Conservation (phyloP, 2,113 vertebrate species). For the Hyaena hyaena region DNA sequence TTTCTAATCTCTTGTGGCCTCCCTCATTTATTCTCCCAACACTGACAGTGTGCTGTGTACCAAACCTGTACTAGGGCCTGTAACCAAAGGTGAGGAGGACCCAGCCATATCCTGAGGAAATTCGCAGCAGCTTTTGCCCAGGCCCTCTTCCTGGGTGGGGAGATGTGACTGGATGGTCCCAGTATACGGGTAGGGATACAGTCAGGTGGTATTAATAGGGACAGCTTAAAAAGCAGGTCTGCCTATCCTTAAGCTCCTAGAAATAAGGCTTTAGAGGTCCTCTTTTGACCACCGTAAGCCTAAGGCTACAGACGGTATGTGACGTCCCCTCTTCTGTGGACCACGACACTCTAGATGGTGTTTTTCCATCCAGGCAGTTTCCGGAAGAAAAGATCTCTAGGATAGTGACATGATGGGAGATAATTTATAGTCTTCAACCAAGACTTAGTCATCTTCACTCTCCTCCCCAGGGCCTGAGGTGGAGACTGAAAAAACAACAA, state of each 20-base stretch:
- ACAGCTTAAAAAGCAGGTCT: neutral
- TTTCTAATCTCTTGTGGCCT: neutral
- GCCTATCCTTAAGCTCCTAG: neutral
- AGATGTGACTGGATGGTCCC: neutral
- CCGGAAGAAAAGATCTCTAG: neutral
- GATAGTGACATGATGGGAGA: neutral
- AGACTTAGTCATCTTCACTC: neutral
- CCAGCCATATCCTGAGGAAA: neutral
- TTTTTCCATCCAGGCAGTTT: neutral
- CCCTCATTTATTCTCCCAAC: neutral
- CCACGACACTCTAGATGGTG: neutral
- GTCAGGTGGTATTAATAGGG: neutral
- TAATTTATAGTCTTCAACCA: constrained; percentile 4
- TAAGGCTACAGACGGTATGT: neutral
- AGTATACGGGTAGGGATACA: neutral
- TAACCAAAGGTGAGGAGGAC: neutral
- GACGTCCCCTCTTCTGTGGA: neutral
- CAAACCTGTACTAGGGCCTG: neutral
- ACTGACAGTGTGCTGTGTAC: neutral
- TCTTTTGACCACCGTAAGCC: neutral
- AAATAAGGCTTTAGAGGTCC: neutral
- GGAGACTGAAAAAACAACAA: constrained; percentile 11
- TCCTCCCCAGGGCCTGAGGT: neutral
- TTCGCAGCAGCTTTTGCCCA: neutral
- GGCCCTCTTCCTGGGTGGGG: neutral